Base-by-base conservation (phyloP, 2,888 invertebrate species). In the Lottia gigantea region DNA sequence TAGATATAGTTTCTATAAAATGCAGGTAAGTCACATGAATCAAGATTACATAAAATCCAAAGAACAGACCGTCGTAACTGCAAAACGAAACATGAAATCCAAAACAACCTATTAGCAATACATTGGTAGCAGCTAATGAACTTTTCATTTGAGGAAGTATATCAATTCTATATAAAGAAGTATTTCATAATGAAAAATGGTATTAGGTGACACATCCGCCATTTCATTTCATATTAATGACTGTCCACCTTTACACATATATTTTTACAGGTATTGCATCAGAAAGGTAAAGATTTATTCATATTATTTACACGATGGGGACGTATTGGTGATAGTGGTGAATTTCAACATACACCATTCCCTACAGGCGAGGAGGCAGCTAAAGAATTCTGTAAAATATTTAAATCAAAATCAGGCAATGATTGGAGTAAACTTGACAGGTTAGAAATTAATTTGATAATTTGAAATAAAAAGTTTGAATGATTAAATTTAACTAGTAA, bases 221-320 rank as follows among this genome's bases (percentile, higher is more conserved):
- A 31, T 31, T 31, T 31, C 6, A 31, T 31, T 31, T 31, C 31
- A 3, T 3, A 31, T 31, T 31, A 31, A 6, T 31, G 31, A 2
- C 31, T 31, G 31, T n/a, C 31, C 31, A 31, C 31, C 31, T 31
- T 31, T n/a, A n/a, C 31, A 40, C 40, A 40, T 1, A 8, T 40
- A 40, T 40, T 40, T 40, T 66, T 75, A 15, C 75, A 89, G 86
- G 83, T 90, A 70, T 85, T 90, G 40, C 80, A 86, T 68, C 87
- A 86, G 75, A 84, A 82, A 64, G 83, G 80, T n/a, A 85, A 89
- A 78, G 89, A 90, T 72, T 76, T 91, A 66, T 90, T 87, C 77
- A 80, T 91, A 61, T 76, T 91, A 70, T 91, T 91, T 83, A 91
- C 90, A 16, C 87, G 90, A 46, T 91, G 91, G 91, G 91, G 91